Percentiles rank a stretch among this genome's conserved stretches.
phyloP scores from a whole-genome alignment of 2,888 invertebrate species.

The Calameuta idolon region DNA sequence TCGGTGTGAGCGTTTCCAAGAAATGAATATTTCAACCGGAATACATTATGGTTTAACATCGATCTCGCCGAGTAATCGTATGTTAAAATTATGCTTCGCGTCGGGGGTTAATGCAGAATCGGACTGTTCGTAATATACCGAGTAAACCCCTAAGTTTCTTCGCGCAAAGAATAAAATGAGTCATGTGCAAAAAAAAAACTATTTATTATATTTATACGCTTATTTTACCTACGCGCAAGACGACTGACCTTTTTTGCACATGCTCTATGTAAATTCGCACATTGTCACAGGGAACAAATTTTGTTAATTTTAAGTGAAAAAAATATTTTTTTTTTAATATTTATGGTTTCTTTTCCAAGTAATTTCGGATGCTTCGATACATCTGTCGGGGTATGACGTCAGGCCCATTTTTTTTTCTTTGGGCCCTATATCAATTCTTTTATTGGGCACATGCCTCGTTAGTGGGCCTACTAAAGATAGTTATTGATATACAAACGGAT shows the following conservation, averaged over 20 bases:
- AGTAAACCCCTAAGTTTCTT: background rate
- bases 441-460: background rate
- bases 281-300: too few species aligned
- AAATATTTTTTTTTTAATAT: too few species aligned
- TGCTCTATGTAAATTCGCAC: too few species aligned
- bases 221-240: too few species aligned
- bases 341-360: too few species aligned
- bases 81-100: conserved; percentile 1
- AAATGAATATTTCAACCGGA: conserved; percentile 2
- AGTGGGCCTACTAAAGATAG: background rate
- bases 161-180: background rate
- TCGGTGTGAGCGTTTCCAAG: background rate
- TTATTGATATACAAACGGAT: background rate
- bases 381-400: background rate
- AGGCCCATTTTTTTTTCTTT: background rate
- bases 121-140: background rate
- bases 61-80: conserved; percentile 3
- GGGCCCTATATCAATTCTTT: background rate
- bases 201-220: too few species aligned
- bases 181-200: background rate
- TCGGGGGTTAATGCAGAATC: background rate
- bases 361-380: background rate
- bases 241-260: too few species aligned
- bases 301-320: too few species aligned
- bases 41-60: background rate